Evolutionary conservation across 1,140 invertebrate species (phyloP), one percentile per base, ranked within the genome.

Genomic region (Euura lappo): DNA sequence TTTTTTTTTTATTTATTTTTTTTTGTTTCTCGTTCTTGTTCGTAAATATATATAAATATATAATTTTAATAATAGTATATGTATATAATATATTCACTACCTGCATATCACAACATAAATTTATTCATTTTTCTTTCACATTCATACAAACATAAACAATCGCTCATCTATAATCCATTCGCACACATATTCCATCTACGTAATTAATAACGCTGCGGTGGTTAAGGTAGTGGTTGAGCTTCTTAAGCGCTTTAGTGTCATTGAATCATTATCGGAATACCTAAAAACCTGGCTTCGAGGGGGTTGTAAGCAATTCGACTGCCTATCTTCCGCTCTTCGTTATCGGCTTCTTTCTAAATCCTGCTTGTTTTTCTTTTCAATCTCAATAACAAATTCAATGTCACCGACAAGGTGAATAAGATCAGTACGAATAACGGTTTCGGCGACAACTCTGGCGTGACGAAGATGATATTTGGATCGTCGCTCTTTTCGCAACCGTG

Each of bases 91-190:
- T 82, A 83, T 80, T 83, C 74, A 79, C 80, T 85, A 85, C 82
- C 77, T 83, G 83, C 83, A 83, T 85, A 85, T 85, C 85, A 86
- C 84, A 86, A 85, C 85, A 84, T 85, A 85, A 85, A 86, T 81
- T 82, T 85, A 78, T 77, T 75, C 72, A 28, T 28, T 28, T 28
- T 28, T 28, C 45, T 75, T 72, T 73, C 69, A 74, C 71, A 68
- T 71, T 73, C 51, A 45, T 68, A 64, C 45, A 64, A 73, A 69
- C 76, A 70, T 46, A 71, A 75, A 70, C 71, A 72, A 2, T 69
- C 73, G 65, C 51, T 71, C 71, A 66, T 71, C 45, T 73, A 46
- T 77, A 71, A 73, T 60, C 8, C 44, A 72, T 45, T 70, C 65
- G 66, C 70, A 70, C 44, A 65, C 71, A 45, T 13, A 68, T n/a